Conservation (phyloP, 1,140 invertebrate species). For the Chionoecetes opilio region DNA sequence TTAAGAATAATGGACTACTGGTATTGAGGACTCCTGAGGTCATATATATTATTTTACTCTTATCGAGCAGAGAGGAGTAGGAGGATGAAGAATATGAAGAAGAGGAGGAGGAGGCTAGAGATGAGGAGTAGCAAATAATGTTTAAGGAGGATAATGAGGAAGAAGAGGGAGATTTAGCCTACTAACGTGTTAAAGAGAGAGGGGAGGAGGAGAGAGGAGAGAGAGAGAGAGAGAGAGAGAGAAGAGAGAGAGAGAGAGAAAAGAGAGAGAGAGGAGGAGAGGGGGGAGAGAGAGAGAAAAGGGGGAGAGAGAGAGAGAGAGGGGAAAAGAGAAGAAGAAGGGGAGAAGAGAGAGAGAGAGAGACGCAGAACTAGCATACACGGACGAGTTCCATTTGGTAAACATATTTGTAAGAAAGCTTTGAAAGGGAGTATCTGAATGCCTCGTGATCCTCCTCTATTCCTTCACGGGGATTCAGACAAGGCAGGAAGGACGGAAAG, state of each 20-base stretch:
- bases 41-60: not conserved
- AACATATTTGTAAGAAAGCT: not conserved
- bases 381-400: not conserved
- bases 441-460: not conserved
- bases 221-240: no score
- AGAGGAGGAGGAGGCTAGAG: not conserved
- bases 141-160: no score
- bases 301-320: no score
- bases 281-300: no score
- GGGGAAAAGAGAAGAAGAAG: not conserved
- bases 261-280: no score
- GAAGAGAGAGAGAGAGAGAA: no score
- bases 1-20: not conserved
- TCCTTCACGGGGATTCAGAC: not conserved
- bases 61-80: not conserved
- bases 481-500: not conserved
- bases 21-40: not conserved
- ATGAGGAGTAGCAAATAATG: no score
- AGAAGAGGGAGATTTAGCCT: no score
- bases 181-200: no score
- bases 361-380: not conserved
- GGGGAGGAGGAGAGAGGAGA: no score
- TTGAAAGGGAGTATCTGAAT: not conserved
- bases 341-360: conserved; percentile 5
- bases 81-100: not conserved